A percentile compares a stretch with the other conserved stretches of the same genome.
Conservation (phyloP, 2,113 vertebrate genomes). For the Thamnaconus septentrionalis region DNA sequence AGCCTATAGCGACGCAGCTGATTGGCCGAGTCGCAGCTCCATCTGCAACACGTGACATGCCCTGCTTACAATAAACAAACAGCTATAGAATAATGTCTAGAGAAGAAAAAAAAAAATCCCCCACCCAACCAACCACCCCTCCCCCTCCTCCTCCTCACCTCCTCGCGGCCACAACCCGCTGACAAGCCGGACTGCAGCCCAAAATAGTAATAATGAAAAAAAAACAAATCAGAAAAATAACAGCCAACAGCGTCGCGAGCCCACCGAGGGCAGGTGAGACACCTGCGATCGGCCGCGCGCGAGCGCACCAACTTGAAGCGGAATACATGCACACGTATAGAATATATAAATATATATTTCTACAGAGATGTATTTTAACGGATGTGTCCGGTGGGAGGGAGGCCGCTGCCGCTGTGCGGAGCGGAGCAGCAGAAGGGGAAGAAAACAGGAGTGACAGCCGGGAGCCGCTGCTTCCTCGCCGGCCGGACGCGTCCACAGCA, state of each 20-base stretch:
- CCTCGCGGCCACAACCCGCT: not conserved
- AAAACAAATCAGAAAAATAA: not conserved
- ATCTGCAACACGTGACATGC: constrained; percentile 70
- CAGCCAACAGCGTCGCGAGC: not conserved
- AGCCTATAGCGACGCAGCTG: constrained; percentile 36
- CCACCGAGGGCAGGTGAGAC: not conserved
- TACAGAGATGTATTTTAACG: constrained; percentile 25
- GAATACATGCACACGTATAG: no score
- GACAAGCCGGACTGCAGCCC: not conserved
- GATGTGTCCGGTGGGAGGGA: constrained; percentile 54
- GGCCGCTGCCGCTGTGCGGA: not conserved
- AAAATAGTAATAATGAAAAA: no score
- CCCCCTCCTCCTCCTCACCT: no score
- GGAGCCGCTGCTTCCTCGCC: no score
- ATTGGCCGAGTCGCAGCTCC: constrained; percentile 70
- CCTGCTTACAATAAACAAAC: constrained; percentile 80
- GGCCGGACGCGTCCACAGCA: no score
- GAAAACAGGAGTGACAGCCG: no score
- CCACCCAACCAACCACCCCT: not conserved
- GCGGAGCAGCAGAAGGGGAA: no score
- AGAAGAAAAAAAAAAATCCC: not conserved
- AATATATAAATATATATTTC: no score
- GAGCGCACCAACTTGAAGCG: constrained; percentile 28
- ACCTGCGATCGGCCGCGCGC: not conserved
- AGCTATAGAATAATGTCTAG: constrained; percentile 51